Percentiles rank a stretch among this genome's conserved stretches.
These are phyloP conservation scores for Plutomurus gul DNA, from an alignment of 1,140 invertebrate genomes.

Conservation along the genomic window DNA sequence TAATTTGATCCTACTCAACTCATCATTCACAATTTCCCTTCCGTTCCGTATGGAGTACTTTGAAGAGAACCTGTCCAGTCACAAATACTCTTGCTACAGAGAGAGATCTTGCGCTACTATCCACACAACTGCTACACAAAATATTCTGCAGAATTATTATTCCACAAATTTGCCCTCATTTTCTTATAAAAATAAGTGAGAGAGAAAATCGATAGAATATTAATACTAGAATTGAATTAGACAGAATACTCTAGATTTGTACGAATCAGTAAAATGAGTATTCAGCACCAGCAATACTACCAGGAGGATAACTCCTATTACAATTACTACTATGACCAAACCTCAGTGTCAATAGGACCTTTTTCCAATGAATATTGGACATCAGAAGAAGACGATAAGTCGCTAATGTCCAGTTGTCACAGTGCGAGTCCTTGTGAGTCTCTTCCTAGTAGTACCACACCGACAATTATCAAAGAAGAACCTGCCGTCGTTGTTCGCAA, in stretches of 20 bases:
- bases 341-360: not conserved
- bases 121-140: not conserved
- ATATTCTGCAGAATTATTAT: no score
- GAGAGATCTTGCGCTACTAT: no score
- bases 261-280: not conserved
- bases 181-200: no score
- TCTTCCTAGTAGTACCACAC: not conserved
- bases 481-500: conserved; percentile 28
- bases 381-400: conserved; percentile 29
- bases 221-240: no score
- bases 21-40: conserved; percentile 32
- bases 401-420: not conserved
- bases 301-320: conserved; percentile 6
- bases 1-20: conserved; percentile 18
- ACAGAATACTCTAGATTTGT: no score
- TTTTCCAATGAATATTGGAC: conserved; percentile 26
- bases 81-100: no score
- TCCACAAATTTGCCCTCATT: no score
- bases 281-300: not conserved
- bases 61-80: not conserved
- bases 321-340: conserved; percentile 30
- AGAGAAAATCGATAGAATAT: no score
- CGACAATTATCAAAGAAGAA: not conserved
- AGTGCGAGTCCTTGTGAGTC: conserved; percentile 8
- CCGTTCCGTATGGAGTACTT: conserved; percentile 13